These are phyloP conservation scores for Lates japonicus DNA, from an alignment of 2,797 vertebrate genomes.

Conservation along the genomic window DNA sequence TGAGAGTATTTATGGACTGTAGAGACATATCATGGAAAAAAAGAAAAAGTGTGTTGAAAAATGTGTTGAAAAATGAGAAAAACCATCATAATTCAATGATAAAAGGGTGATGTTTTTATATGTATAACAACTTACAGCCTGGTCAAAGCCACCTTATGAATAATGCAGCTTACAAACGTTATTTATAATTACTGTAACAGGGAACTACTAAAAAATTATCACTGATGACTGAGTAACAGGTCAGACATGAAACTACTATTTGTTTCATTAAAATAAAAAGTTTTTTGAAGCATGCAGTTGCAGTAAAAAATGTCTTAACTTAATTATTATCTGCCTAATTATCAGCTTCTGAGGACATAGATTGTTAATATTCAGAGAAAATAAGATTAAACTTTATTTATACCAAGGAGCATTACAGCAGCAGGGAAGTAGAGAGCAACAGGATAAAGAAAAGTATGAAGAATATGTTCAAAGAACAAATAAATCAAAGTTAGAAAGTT, in stretches of 20 bases:
- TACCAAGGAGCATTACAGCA: neutral
- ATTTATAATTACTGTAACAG: neutral
- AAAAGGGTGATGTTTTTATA: neutral
- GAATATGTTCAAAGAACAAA: neutral
- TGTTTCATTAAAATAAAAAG: neutral
- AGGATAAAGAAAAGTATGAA: neutral
- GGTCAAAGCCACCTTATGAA: neutral
- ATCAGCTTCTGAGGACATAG: neutral
- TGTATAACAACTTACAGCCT: neutral
- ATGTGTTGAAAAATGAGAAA: neutral
- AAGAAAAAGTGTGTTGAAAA: neutral
- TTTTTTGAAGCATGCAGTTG: slow-evolving; percentile 18
- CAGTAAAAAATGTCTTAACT: neutral
- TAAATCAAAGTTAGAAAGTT: neutral
- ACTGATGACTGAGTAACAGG: neutral
- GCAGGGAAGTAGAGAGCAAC: neutral
- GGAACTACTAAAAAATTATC: neutral
- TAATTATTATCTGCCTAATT: neutral
- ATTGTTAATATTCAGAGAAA: neutral
- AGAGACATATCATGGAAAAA: slow-evolving; percentile 6
- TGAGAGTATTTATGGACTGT: slow-evolving; percentile 30
- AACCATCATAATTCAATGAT: neutral
- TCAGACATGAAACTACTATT: neutral
- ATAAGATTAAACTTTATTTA: neutral
- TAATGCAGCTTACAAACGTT: neutral